Base-by-base conservation (phyloP, 2,797 vertebrate species). In the Glossophaga mutica region DNA sequence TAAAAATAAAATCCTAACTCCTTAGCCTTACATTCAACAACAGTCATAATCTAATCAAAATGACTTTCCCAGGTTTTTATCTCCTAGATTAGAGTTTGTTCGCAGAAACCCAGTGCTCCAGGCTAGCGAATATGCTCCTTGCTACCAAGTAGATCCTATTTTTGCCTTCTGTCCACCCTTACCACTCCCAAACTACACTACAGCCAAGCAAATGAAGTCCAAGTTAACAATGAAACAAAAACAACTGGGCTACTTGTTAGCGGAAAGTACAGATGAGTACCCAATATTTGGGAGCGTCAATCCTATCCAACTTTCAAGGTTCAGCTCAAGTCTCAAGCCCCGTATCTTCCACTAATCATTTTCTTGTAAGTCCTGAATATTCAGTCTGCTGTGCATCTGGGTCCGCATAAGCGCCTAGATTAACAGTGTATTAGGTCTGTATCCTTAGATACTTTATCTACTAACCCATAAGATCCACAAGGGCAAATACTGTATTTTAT, bases 1-100 rank as follows among this genome's bases (percentile, higher is more conserved):
- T 81, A 74, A 93, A 93, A 90, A 70, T 78, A 68, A 95, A 85
- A 42, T 44, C 34, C 14, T 65, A 81, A 62, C n/a, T 92, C 46
- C 19, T 46, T 11, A 77, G 59, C 68, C 70, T 76, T 81, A 42
- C 21, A 84, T 62, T 46, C 22, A 90, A 77, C 6, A 29, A 65
- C 29, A 70, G 68, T 39, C 34, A 50, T 62, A 39, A 82, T 92
- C 88, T 82, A 55, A 90, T 42, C 59, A 14, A 74, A 37, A 65
- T 26, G 65, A 26, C 50, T 37, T 50, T 24, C 42, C 48, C 29
- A 74, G 29, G 29, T 37, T 48, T 74, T 74, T 7, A 9, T 39
- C 50, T 73, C 62, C 83, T 46, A 10, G 39, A 12, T 34, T 8
- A 11, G 9, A 14, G 4, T 65, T 34, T 79, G 14, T 44, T 62